Conservation (phyloP, 2,113 vertebrate genomes). For the Oreotragus oreotragus region DNA sequence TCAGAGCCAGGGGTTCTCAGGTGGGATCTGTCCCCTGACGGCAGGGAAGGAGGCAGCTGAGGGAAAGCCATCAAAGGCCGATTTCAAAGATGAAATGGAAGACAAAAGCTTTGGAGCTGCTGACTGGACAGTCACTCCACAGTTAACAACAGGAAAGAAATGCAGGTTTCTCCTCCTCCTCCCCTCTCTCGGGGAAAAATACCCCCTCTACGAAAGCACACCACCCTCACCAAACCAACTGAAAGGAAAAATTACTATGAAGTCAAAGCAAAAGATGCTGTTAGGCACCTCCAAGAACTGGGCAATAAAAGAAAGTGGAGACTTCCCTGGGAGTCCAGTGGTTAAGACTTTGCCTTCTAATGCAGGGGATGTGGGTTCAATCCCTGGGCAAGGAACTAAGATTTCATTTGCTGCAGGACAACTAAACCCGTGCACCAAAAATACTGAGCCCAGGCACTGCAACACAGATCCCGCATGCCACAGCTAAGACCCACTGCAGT, state of each 20-base stretch:
- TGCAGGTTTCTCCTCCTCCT: neutral
- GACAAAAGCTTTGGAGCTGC: neutral
- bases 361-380: neutral
- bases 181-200: neutral
- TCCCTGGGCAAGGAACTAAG: neutral
- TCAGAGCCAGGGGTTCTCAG: neutral
- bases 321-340: neutral
- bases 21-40: neutral
- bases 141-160: neutral
- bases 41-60: neutral
- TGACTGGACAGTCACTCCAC: neutral
- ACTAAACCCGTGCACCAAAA: neutral
- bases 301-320: neutral
- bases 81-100: neutral
- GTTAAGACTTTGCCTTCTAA: neutral
- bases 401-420: neutral
- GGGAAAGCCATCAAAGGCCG: neutral
- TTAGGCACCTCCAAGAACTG: neutral
- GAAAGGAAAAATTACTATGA: neutral
- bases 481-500: neutral
- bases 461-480: neutral
- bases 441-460: neutral
- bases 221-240: neutral
- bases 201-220: neutral
- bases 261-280: neutral